Conservation (phyloP, 2,797 vertebrate species). For the Taeniopygia guttata region DNA sequence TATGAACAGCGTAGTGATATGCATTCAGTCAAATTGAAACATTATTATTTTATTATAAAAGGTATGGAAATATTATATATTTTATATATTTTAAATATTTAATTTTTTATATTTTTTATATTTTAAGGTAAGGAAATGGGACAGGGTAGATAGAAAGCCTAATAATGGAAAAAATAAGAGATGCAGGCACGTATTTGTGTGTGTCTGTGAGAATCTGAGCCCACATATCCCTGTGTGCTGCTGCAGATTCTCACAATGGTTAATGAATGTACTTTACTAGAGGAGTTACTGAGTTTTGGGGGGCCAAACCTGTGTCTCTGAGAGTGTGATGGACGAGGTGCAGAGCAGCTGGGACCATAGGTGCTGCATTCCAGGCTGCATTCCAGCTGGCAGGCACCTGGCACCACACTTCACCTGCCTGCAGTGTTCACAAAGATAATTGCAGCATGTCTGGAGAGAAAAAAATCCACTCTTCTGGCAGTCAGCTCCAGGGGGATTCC, state of each 20-base stretch:
- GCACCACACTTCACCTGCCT: neutral
- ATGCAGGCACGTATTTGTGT: neutral
- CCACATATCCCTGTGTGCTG: neutral
- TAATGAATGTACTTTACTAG: neutral
- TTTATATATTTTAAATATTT: too few species aligned
- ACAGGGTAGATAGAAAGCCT: neutral
- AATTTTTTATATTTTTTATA: too few species aligned
- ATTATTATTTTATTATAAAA: neutral
- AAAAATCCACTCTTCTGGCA: neutral
- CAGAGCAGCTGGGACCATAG: neutral
- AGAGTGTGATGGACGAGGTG: neutral
- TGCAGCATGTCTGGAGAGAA: neutral
- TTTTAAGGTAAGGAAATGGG: neutral
- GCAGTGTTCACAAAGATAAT: neutral
- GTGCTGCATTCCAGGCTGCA: conserved; percentile 45
- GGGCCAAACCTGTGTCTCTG: neutral
- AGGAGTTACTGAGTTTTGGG: neutral
- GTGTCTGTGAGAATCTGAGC: neutral
- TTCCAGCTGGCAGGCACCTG: conserved; percentile 46
- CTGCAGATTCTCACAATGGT: neutral
- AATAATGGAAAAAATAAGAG: neutral
- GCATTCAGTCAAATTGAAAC: neutral
- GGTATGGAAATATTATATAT: neutral
- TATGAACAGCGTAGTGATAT: neutral
- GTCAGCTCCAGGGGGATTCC: neutral